These are phyloP conservation scores for Actias luna DNA, from an alignment of 2,888 invertebrate genomes.

Conservation along the genomic window DNA sequence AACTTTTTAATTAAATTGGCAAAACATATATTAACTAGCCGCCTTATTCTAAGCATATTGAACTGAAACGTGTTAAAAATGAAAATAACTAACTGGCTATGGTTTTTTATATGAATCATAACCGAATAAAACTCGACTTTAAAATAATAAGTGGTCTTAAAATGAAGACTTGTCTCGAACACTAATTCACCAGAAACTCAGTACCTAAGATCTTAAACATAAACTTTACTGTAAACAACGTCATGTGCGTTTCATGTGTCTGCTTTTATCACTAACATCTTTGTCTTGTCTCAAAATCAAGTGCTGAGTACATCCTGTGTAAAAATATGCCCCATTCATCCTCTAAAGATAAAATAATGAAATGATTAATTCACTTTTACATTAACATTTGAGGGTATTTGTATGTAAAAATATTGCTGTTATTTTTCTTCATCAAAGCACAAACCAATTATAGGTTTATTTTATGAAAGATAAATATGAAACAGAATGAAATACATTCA, in stretches of 20 bases:
- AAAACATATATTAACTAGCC: no score
- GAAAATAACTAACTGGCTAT: no score
- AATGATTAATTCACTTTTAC: conserved; percentile 25
- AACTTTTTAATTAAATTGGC: no score
- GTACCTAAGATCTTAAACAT: conserved; percentile 12
- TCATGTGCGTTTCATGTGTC: conserved; percentile 18
- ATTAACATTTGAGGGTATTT: neutral
- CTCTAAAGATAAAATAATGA: conserved; percentile 29
- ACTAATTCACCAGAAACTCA: neutral
- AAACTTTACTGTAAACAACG: conserved; percentile 13
- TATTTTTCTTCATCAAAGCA: neutral
- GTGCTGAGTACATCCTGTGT: conserved; percentile 32
- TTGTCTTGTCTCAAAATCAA: conserved; percentile 24
- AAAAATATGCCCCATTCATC: conserved; percentile 26
- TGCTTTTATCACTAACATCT: conserved; percentile 18
- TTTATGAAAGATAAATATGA: neutral
- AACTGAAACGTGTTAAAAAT: no score
- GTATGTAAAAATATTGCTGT: neutral
- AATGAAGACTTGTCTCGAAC: neutral
- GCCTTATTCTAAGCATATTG: no score
- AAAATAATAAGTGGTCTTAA: neutral
- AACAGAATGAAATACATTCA: no score
- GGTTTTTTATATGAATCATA: no score
- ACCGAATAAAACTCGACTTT: neutral
- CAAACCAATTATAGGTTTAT: neutral